Conservation (phyloP, 2,113 vertebrate genomes). For the Himantopus leucocephalus region DNA sequence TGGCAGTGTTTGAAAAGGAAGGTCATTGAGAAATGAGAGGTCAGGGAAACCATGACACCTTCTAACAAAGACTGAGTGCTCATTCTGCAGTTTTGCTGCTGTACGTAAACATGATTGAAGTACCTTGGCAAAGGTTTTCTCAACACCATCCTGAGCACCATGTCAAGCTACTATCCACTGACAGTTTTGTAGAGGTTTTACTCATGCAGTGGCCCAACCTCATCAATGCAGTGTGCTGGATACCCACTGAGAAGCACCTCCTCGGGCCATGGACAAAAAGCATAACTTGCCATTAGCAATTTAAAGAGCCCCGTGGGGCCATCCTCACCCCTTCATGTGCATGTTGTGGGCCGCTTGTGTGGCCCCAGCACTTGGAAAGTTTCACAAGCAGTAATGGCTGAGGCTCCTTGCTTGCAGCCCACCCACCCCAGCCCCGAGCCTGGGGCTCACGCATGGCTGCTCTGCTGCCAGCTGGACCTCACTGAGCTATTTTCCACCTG, state of each 20-base stretch:
- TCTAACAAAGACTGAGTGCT: background rate
- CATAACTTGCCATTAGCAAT: background rate
- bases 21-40: background rate
- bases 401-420: background rate
- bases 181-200: background rate
- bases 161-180: background rate
- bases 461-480: background rate
- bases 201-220: fast-evolving
- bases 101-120: background rate
- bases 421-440: fast-evolving
- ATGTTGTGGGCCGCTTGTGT: fast-evolving
- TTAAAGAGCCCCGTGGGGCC: fast-evolving
- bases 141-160: background rate
- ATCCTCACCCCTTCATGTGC: fast-evolving
- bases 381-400: background rate
- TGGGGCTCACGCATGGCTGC: background rate
- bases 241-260: background rate
- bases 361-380: background rate
- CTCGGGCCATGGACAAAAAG: background rate
- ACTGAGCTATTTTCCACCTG: background rate
- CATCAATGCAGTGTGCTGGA: background rate
- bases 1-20: background rate
- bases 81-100: background rate
- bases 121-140: background rate
- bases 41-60: background rate